Evolutionary conservation across 2,888 invertebrate species (phyloP), one percentile per base, ranked within the genome.

Genomic region (Chrysotoxum bicinctum): DNA sequence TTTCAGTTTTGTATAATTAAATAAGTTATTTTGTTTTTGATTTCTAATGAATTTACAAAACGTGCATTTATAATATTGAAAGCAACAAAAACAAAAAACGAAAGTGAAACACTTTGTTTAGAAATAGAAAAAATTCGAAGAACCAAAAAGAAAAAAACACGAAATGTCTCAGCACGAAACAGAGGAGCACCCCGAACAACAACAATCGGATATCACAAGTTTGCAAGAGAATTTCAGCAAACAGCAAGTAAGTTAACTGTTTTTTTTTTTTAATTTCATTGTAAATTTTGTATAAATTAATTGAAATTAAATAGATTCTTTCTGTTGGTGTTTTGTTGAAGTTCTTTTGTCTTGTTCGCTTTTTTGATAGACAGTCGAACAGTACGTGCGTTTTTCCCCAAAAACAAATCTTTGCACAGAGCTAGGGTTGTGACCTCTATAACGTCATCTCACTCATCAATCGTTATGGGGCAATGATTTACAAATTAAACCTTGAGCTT

Each of bases 151-250:
- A 16, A 52, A 30, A 48, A 58, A 50, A 54, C 58, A 54, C 58
- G 58, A 75, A 72, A 85, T 85, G 85, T 85, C 85, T 72, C 76
- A 85, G 32, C 72, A 62, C 40, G 81, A 76, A 60, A 9, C 64
- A 77, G 77, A 62, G 69, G 85, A 85, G 85, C 72, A 81, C 62
- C 77, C 69, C 45, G 58, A 56, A 48, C 70, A 70, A 48, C 74
- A 81, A 40, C 74, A 81, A 43, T 73, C 88, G 60, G 87, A 87
- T 82, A 89, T 89, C 48, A 87, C 82, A 60, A 88, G 87, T 76
- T 82, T 89, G 50, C 89, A 89, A 78, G 87, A 89, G 69, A 89
- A 88, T 76, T 89, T 89, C 74, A 87, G 87, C 68, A 89, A 89
- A 86, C 89, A 89, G 78, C 89, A 89, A 87, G 89, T 89, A 66